phyloP scores from a whole-genome alignment of 1,140 invertebrate species.

The Melanaphis sacchari region DNA sequence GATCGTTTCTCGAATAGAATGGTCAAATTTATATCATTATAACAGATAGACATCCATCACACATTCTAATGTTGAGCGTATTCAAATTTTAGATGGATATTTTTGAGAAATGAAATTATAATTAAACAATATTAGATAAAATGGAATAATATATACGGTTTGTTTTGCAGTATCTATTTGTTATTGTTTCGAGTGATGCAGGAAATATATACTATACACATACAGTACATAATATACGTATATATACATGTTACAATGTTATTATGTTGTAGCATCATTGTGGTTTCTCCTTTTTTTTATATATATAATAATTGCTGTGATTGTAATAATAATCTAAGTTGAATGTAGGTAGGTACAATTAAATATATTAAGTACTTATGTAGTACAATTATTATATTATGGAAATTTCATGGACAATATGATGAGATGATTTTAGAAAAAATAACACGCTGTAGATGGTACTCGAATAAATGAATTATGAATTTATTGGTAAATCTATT shows the following conservation, averaged over 20 bases:
- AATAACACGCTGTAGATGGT: background rate
- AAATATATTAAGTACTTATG: background rate
- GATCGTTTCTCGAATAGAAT: background rate
- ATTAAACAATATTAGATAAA: background rate
- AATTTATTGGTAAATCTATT: background rate
- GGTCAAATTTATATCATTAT: background rate
- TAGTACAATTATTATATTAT: background rate
- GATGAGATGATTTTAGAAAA: background rate
- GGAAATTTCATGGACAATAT: background rate
- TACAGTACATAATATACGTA: too few species aligned
- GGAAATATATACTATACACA: background rate
- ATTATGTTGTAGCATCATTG: background rate
- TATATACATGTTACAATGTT: background rate
- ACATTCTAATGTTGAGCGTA: background rate
- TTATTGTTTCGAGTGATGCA: background rate
- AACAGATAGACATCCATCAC: background rate
- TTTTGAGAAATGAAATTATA: background rate
- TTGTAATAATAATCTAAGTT: background rate
- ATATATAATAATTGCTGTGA: background rate
- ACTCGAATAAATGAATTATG: background rate
- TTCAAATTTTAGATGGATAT: background rate
- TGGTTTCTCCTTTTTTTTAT: background rate
- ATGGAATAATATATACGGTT: background rate
- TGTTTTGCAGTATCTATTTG: background rate
- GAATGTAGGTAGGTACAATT: background rate